Conservation (phyloP, 2,797 vertebrate species). For the Menidia menidia region DNA sequence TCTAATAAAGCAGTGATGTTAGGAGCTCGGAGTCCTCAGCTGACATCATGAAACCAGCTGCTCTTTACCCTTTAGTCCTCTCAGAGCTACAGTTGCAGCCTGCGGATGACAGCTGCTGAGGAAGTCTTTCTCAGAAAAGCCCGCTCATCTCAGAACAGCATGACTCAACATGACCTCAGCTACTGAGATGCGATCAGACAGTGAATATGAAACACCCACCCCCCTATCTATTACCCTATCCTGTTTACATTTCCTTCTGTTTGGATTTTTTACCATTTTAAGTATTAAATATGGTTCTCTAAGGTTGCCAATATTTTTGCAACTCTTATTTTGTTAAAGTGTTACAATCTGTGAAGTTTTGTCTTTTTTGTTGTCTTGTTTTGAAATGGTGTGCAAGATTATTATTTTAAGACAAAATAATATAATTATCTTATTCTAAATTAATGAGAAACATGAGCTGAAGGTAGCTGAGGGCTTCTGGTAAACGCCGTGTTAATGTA, state of each 20-base stretch:
- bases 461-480: not conserved
- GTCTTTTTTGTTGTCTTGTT: too few relatives aligned
- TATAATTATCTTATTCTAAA: too few relatives aligned
- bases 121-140: constrained; percentile 20
- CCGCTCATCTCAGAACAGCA: constrained; percentile 43
- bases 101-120: constrained; percentile 37
- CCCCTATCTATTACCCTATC: not conserved
- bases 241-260: too few relatives aligned
- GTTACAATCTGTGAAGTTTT: too few relatives aligned
- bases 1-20: constrained; percentile 29
- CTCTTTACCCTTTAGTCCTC: constrained; percentile 36
- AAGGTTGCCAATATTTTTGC: not conserved
- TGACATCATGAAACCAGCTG: constrained; percentile 57
- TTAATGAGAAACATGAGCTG: not conserved
- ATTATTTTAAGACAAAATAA: too few relatives aligned
- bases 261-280: not conserved
- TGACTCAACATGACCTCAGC: constrained; percentile 59
- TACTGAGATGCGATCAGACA: not conserved
- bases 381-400: too few relatives aligned
- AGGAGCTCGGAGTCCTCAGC: constrained; percentile 11
- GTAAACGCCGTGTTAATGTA: constrained; percentile 17
- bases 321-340: too few relatives aligned
- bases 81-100: constrained; percentile 39
- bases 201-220: not conserved
- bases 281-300: not conserved